Conservation (phyloP, 2,797 vertebrate species). For the Eospalax fontanierii region DNA sequence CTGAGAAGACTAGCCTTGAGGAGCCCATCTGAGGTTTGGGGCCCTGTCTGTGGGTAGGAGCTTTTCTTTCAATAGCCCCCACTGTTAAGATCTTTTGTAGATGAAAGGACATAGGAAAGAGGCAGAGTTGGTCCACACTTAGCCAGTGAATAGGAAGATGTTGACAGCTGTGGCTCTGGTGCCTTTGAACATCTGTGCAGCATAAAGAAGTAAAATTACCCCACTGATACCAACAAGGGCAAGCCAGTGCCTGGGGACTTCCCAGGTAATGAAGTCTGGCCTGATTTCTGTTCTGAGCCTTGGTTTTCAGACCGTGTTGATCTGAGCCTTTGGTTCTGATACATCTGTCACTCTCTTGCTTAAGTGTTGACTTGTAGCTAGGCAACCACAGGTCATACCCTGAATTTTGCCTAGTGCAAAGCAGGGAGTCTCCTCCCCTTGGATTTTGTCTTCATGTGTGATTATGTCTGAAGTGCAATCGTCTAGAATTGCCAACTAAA, state of each 20-base stretch:
- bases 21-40: not conserved
- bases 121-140: not conserved
- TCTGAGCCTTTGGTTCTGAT: not conserved
- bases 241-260: too few species aligned
- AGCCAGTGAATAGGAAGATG: not conserved
- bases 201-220: not conserved
- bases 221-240: too few species aligned
- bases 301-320: not conserved
- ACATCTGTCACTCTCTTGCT: not conserved
- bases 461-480: constrained; percentile 13
- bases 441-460: not conserved
- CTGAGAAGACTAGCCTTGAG: not conserved
- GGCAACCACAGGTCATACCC: not conserved
- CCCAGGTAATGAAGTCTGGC: not conserved
- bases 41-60: not conserved
- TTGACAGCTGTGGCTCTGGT: not conserved
- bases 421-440: not conserved
- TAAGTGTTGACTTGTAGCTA: not conserved
- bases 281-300: constrained; percentile 2
- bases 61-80: not conserved
- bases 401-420: not conserved
- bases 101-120: not conserved
- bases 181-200: not conserved
- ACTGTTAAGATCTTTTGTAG: not conserved
- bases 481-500: constrained; percentile 1